phyloP scores from a whole-genome alignment of 2,888 invertebrate genomes.

The Platypus cylindrus region DNA sequence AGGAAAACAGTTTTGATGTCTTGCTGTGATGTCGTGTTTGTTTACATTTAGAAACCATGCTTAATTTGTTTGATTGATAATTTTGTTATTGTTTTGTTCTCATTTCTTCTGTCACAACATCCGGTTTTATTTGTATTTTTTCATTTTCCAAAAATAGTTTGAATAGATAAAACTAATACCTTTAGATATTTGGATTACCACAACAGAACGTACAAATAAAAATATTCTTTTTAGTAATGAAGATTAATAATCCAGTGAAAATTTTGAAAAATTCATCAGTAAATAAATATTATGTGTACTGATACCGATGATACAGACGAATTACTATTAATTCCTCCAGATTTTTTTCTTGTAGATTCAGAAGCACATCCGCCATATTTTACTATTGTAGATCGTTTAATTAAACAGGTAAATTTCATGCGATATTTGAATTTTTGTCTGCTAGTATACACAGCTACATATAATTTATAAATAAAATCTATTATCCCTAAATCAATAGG shows the following conservation, averaged over 20 bases:
- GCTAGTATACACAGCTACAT: no score
- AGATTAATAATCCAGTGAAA: constrained; percentile 1
- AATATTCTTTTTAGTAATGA: constrained; percentile 6
- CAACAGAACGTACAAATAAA: no score
- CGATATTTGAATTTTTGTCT: neutral
- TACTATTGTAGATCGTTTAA: constrained; percentile 48
- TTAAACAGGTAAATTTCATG: constrained; percentile 43
- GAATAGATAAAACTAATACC: no score
- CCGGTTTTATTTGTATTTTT: no score
- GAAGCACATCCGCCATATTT: constrained; percentile 40
- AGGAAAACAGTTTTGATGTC: constrained; percentile 1
- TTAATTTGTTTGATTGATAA: no score
- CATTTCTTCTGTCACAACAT: no score
- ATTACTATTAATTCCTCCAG: constrained; percentile 64
- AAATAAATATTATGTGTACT: constrained; percentile 16
- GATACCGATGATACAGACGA: constrained; percentile 75
- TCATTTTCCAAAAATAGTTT: no score
- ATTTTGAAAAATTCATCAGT: neutral
- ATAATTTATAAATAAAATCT: neutral
- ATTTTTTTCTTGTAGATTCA: constrained; percentile 52
- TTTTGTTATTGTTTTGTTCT: no score
- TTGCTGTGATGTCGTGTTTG: constrained; percentile 2
- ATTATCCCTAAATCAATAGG: constrained; percentile 6
- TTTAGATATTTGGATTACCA: no score
- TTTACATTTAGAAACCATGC: constrained; percentile 7